Percentiles rank a stretch among this genome's conserved stretches.
Evolutionary conservation across 2,888 invertebrate species (phyloP).

Genomic region (Tipula helvola): DNA sequence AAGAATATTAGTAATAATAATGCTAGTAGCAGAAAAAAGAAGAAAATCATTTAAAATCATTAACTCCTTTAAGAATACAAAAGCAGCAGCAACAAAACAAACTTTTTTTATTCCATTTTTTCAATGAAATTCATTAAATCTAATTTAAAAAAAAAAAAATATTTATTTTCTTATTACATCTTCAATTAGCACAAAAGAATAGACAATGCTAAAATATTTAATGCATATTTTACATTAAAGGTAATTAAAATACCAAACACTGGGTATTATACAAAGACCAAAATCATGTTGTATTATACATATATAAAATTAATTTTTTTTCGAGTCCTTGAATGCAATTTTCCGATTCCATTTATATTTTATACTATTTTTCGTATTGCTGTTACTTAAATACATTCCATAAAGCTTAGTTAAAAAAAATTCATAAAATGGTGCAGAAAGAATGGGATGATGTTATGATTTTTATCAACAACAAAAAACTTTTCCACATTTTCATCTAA

Average conservation of each 20-base stretch:
- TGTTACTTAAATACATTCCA: not conserved
- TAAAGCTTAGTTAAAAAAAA: not conserved
- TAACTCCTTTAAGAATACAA: not conserved
- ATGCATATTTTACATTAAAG: not conserved
- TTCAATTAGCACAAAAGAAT: not conserved
- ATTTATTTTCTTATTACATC: not conserved
- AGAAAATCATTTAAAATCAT: not conserved
- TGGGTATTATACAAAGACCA: not conserved
- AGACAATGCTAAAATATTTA: not conserved
- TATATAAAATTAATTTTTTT: not conserved
- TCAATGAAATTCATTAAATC: not conserved
- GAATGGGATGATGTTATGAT: not conserved
- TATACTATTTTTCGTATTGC: not conserved
- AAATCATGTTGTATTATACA: not conserved
- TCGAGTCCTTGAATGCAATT: not conserved
- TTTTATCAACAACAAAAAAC: not conserved
- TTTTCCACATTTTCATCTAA: not conserved
- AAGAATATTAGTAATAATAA: not conserved
- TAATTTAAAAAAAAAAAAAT: not conserved
- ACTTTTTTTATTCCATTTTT: not conserved
- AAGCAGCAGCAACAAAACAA: not conserved
- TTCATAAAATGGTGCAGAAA: not conserved
- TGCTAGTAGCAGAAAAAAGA: not conserved
- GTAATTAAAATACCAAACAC: not conserved
- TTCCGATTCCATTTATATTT: not conserved